A percentile compares a stretch with the other conserved stretches of the same genome.
These are phyloP conservation scores for Dasypus novemcinctus DNA, from an alignment of 2,113 vertebrate species.

Conservation along the genomic window DNA sequence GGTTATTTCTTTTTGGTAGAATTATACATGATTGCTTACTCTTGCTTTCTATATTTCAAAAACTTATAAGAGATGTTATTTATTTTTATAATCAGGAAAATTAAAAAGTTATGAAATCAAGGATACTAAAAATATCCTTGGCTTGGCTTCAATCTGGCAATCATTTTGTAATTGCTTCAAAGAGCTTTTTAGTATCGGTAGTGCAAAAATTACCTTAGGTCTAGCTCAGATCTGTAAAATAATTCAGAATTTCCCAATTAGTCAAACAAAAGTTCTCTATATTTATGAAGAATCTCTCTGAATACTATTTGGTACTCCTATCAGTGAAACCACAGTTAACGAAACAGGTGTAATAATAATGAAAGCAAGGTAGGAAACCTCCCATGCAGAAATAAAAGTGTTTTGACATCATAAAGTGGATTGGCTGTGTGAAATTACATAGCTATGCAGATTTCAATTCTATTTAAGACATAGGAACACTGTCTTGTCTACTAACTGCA, in stretches of 20 bases:
- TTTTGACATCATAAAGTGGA: conserved; percentile 61
- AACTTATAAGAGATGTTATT: neutral
- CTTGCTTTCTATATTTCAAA: neutral
- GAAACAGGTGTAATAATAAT: conserved; percentile 41
- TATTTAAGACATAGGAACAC: conserved; percentile 32
- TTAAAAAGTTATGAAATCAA: neutral
- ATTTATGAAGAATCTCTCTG: neutral
- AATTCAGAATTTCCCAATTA: conserved; percentile 36
- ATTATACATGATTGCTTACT: conserved; percentile 12
- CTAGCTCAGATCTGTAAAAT: neutral
- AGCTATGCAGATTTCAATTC: neutral
- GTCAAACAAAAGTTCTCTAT: neutral
- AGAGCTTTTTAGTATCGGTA: neutral
- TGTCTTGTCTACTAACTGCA: conserved; percentile 23
- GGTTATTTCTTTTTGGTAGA: neutral
- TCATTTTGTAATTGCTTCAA: neutral
- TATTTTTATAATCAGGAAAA: neutral
- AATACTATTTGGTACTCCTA: conserved; percentile 17
- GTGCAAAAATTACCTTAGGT: neutral
- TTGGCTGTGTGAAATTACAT: conserved; percentile 38
- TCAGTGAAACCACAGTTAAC: neutral
- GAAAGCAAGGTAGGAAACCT: conserved; percentile 17
- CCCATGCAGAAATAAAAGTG: conserved; percentile 51
- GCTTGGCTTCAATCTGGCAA: neutral
- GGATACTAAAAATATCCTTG: neutral